Conservation (phyloP, 2,797 vertebrate species). For the Leptoclinus maculatus region DNA sequence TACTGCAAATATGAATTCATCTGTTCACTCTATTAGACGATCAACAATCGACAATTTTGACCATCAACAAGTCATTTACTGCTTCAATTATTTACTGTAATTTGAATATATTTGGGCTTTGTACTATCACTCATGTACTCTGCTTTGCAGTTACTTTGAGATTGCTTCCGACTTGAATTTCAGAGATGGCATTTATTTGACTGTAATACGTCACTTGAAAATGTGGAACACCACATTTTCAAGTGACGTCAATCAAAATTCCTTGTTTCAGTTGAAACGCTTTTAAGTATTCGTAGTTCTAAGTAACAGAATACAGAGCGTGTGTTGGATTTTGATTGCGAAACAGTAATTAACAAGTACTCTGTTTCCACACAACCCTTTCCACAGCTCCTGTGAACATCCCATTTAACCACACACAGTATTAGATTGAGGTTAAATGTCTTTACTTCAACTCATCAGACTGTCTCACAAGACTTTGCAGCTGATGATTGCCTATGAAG, state of each 20-base stretch:
- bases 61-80: background rate
- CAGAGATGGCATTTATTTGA: background rate
- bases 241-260: too few species aligned
- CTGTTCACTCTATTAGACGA: background rate
- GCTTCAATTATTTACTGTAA: background rate
- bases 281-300: background rate
- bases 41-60: background rate
- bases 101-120: background rate
- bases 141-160: background rate
- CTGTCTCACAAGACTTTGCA: slow-evolving; percentile 24
- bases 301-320: background rate
- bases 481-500: background rate
- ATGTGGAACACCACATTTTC: slow-evolving; percentile 22
- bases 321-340: slow-evolving; percentile 25
- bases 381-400: slow-evolving; percentile 31
- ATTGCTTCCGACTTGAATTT: background rate
- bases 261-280: background rate
- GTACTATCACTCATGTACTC: background rate
- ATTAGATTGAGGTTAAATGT: slow-evolving; percentile 24
- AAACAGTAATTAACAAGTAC: slow-evolving; percentile 30
- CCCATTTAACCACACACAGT: slow-evolving; percentile 10
- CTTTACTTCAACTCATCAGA: slow-evolving; percentile 4
- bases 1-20: background rate
- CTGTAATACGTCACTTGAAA: background rate
- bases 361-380: slow-evolving; percentile 7